phyloP scores from a whole-genome alignment of 92 coral and sea anemone genomes.

The Pocillopora meandrina region DNA sequence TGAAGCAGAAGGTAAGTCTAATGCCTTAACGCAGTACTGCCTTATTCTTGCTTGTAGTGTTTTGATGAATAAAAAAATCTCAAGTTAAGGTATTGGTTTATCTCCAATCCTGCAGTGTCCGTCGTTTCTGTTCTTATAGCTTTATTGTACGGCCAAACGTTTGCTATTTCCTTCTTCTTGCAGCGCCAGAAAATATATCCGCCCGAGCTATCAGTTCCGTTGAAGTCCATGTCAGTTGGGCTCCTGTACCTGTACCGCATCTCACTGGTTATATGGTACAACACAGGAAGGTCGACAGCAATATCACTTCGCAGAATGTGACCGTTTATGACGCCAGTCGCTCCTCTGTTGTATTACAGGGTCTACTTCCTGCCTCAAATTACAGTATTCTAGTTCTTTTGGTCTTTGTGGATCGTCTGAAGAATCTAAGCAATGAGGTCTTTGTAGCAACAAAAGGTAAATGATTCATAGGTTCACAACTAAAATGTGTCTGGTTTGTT shows the following conservation, averaged over 20 bases:
- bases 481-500: too few species aligned
- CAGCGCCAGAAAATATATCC: background rate
- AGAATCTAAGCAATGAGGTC: background rate
- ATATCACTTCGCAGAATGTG: background rate
- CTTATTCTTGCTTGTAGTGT: too few species aligned
- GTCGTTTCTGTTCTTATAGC: background rate
- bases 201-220: background rate
- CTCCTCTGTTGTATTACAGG: background rate
- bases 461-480: background rate
- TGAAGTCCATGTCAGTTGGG: background rate
- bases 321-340: background rate
- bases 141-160: background rate
- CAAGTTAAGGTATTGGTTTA: too few species aligned
- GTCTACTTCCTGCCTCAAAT: background rate
- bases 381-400: background rate
- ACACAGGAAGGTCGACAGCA: background rate
- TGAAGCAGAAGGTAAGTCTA: background rate
- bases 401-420: background rate
- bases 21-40: too few species aligned
- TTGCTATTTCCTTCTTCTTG: too few species aligned
- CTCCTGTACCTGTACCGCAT: background rate
- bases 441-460: background rate
- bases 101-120: background rate
- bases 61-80: too few species aligned
- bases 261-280: background rate